Base-by-base conservation (phyloP, 2,888 invertebrate genomes). In the Patella depressa region DNA sequence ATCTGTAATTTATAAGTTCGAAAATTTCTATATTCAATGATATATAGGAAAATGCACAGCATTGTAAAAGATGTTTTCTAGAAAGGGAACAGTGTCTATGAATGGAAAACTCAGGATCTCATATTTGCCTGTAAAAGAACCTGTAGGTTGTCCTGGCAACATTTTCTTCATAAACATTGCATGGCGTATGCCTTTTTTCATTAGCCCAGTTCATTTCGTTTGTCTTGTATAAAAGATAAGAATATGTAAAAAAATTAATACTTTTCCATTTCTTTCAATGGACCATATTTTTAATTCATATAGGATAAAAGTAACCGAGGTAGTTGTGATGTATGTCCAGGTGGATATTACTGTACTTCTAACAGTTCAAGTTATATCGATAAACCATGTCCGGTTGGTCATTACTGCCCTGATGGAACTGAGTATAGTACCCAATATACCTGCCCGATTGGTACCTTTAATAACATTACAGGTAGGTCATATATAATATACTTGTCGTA, bases 361-460 rank as follows among this genome's bases (percentile, higher is more conserved):
- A 87, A 86, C 80, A 88, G 88, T 71, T 85, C 87, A 19, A 84
- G 84, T 59, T 88, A 88, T 80, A 81, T 84, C 7, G 83, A 86
- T 79, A 88, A 88, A 77, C 80, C 87, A 15, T 91, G 91, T 80
- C 90, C 90, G 9, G 79, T 85, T 0, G 91, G 91, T 71, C 86
- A 90, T 80, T 90, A 90, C 84, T 91, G 91, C 76, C 88, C 83
- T 29, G 73, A 78, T 29, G 85, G 86, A 24, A 89, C 89, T 11
- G 53, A 80, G 34, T 85, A 82, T 75, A 85, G 83, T 75, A 85
- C 80, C 3, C 84, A 88, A 81, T 85, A 83, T 78, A 83, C 85
- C 24, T 91, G 91, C 83, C 83, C 86, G 7, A 76, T 73, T 9
- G 90, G 90, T 55, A 90, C 89, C 2, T 91, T 88, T 83, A 90